These are phyloP conservation scores for Poecile atricapillus DNA, from an alignment of 2,113 vertebrate genomes.

Conservation along the genomic window DNA sequence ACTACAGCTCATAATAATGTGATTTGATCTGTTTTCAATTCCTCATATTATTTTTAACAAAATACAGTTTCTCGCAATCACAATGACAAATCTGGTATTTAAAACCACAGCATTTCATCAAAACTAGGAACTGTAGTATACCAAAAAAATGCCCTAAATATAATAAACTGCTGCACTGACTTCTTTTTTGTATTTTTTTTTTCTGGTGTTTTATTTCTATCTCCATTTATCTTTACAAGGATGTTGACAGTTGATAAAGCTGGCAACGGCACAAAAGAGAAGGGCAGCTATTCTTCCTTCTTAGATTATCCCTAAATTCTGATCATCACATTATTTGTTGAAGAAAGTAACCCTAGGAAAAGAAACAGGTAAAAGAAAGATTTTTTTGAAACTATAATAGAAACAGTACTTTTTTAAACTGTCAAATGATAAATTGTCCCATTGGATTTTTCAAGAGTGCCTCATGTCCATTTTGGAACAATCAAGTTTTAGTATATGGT, in stretches of 20 bases:
- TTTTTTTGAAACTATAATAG: not conserved
- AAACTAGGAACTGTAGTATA: not conserved
- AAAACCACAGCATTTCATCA: not conserved
- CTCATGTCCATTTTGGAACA: not conserved
- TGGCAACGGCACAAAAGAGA: not conserved
- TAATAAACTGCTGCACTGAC: not conserved
- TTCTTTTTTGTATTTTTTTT: not conserved
- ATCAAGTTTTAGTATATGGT: not conserved
- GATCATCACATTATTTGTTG: not conserved
- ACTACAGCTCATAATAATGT: not conserved
- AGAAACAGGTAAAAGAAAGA: not conserved
- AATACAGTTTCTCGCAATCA: not conserved
- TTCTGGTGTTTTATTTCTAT: not conserved
- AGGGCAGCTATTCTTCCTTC: not conserved
- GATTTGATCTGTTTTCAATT: not conserved
- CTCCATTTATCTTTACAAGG: not conserved
- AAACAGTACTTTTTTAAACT: not conserved
- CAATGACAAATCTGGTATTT: not conserved
- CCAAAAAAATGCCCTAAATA: not conserved
- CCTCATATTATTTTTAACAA: not conserved
- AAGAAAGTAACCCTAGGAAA: not conserved
- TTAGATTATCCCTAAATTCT: not conserved
- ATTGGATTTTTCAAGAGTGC: not conserved
- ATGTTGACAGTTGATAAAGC: not conserved
- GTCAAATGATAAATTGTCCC: not conserved